Conservation (phyloP, 2,888 invertebrate genomes). For the Merodon equestris region DNA sequence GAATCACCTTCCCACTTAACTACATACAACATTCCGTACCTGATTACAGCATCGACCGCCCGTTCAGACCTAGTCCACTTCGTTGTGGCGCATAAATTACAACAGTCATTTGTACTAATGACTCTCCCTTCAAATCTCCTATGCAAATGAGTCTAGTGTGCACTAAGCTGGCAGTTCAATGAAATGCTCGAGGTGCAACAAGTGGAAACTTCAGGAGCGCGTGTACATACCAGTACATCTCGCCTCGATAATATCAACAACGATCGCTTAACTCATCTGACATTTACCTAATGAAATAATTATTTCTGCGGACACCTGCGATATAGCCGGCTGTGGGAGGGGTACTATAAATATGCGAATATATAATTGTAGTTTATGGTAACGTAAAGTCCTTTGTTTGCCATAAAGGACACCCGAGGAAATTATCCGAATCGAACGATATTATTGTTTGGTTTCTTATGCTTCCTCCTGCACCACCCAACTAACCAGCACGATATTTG, state of each 20-base stretch:
- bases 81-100: conserved; percentile 34
- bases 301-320: conserved; percentile 7
- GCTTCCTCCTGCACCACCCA: conserved; percentile 30
- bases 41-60: conserved; percentile 30
- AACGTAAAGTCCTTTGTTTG: too few species aligned
- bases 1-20: too few species aligned
- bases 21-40: background rate
- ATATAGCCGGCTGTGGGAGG: background rate
- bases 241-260: too few species aligned
- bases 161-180: conserved; percentile 5
- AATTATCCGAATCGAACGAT: conserved; percentile 29
- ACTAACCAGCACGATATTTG: too few species aligned
- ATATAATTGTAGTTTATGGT: too few species aligned
- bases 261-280: conserved; percentile 1
- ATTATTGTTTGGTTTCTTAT: conserved; percentile 19
- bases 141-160: conserved; percentile 8
- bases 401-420: conserved; percentile 8
- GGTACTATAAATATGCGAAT: too few species aligned
- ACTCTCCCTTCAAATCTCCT: conserved; percentile 7
- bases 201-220: conserved; percentile 25
- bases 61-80: conserved; percentile 6
- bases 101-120: conserved; percentile 33
- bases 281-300: conserved; percentile 30
- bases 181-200: conserved; percentile 10
- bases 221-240: background rate